Percentiles rank a stretch among this genome's conserved stretches.
These are phyloP conservation scores for Myripristis murdjan DNA, from an alignment of 2,797 vertebrate species.

Conservation along the genomic window DNA sequence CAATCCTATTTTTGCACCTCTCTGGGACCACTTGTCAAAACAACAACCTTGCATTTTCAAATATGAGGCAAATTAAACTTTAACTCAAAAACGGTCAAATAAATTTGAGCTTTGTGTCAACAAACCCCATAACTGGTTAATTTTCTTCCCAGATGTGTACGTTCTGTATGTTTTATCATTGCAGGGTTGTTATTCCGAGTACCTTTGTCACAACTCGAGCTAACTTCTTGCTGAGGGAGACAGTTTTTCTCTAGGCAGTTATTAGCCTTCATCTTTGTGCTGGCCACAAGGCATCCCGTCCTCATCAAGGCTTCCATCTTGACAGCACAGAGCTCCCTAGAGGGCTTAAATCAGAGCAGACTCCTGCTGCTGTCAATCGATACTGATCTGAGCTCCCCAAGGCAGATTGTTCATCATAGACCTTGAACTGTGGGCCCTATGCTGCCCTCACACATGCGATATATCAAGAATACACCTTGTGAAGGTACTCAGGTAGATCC, in stretches of 20 bases:
- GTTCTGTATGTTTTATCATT: constrained; percentile 38
- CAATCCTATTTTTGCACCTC: constrained; percentile 46
- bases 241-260: constrained; percentile 43
- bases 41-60: constrained; percentile 51
- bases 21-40: constrained; percentile 53
- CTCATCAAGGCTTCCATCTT: constrained; percentile 42
- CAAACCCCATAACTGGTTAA: constrained; percentile 45
- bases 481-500: constrained; percentile 1
- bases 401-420: constrained; percentile 41
- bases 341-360: constrained; percentile 64
- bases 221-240: constrained; percentile 48
- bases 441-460: constrained; percentile 6
- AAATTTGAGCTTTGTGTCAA: constrained; percentile 47
- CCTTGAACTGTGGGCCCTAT: constrained; percentile 32
- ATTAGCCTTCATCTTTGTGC: constrained; percentile 29
- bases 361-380: constrained; percentile 52
- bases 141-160: constrained; percentile 57
- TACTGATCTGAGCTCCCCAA: constrained; percentile 54
- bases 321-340: constrained; percentile 47
- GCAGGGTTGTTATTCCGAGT: constrained; percentile 51
- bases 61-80: constrained; percentile 50
- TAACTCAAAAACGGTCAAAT: constrained; percentile 52
- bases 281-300: constrained; percentile 38
- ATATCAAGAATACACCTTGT: not conserved
- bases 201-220: constrained; percentile 34